Evolutionary conservation across 2,888 invertebrate species (phyloP).

Genomic region (Agriopis aurantiaria): DNA sequence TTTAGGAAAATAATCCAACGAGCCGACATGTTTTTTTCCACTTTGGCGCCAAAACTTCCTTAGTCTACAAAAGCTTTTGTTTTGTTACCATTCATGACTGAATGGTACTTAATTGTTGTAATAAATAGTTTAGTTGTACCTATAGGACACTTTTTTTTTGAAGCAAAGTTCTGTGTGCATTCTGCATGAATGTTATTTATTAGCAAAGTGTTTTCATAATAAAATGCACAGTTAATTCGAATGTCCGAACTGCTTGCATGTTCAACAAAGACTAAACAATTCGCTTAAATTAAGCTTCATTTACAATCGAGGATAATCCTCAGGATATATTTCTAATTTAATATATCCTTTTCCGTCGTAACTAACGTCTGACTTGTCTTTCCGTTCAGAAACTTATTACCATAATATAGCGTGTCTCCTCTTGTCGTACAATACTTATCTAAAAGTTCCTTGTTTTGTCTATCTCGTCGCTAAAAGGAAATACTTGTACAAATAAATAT

Average conservation of each 20-base stretch:
- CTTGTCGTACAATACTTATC: slow-evolving; percentile 75
- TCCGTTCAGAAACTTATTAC: slow-evolving; percentile 74
- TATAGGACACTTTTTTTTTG: too few species aligned
- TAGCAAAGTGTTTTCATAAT: slow-evolving; percentile 11
- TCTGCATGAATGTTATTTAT: not conserved
- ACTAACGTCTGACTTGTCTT: slow-evolving; percentile 62
- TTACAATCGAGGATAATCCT: slow-evolving; percentile 36
- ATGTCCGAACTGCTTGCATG: slow-evolving; percentile 19
- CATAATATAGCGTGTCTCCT: slow-evolving; percentile 71
- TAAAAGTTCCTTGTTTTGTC: slow-evolving; percentile 80
- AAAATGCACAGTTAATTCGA: slow-evolving; percentile 21
- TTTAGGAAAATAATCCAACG: too few species aligned
- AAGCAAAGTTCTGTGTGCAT: too few species aligned
- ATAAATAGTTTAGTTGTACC: too few species aligned
- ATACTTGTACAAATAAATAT: slow-evolving; percentile 85
- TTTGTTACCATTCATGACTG: too few species aligned
- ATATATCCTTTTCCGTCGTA: slow-evolving; percentile 69
- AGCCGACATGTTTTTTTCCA: too few species aligned
- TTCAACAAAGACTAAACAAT: slow-evolving; percentile 23
- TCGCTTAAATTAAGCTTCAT: slow-evolving; percentile 31
- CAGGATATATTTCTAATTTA: slow-evolving; percentile 69
- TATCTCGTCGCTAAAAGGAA: slow-evolving; percentile 81
- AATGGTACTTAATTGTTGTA: too few species aligned
- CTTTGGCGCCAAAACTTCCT: too few species aligned
- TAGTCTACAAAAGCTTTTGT: too few species aligned